phyloP scores from a whole-genome alignment of 2,797 vertebrate species.

The Yasuhikotakia modesta region DNA sequence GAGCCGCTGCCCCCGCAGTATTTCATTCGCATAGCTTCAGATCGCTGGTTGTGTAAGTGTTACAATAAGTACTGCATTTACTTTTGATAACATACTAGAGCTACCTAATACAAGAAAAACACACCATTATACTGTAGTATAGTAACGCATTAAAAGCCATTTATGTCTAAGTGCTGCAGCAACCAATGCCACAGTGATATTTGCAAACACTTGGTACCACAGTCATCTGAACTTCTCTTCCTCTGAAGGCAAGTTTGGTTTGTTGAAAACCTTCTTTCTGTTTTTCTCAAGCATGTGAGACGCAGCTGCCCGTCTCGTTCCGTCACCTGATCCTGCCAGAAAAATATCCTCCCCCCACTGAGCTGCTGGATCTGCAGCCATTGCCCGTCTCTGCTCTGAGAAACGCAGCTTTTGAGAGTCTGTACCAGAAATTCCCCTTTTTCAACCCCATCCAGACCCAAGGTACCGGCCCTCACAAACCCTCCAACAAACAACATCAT shows the following conservation, averaged over 20 bases:
- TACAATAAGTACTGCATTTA: neutral
- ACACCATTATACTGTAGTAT: neutral
- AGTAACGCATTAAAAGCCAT: no score
- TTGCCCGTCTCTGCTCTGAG: constrained; percentile 94
- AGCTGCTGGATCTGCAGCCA: constrained; percentile 95
- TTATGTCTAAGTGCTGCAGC: no score
- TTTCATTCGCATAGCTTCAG: constrained; percentile 94
- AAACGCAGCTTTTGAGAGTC: constrained; percentile 93
- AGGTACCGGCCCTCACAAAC: constrained; percentile 71
- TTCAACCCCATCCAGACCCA: constrained; percentile 99
- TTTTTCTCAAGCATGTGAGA: constrained; percentile 86
- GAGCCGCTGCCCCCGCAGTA: constrained; percentile 97
- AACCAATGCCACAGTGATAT: no score
- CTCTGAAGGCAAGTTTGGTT: neutral
- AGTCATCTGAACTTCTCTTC: neutral
- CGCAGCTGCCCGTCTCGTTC: constrained; percentile 95
- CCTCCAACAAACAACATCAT: neutral
- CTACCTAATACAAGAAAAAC: no score
- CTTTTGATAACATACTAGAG: neutral
- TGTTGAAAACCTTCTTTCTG: no score
- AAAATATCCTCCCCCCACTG: constrained; percentile 95
- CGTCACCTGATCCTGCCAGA: constrained; percentile 95
- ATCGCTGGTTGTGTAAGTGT: constrained; percentile 95
- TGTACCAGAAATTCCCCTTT: constrained; percentile 98
- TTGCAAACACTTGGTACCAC: no score